Evolutionary conservation across 2,113 vertebrate species (phyloP), one percentile per base, ranked within the genome.

Genomic region (Dipodomys merriami): DNA sequence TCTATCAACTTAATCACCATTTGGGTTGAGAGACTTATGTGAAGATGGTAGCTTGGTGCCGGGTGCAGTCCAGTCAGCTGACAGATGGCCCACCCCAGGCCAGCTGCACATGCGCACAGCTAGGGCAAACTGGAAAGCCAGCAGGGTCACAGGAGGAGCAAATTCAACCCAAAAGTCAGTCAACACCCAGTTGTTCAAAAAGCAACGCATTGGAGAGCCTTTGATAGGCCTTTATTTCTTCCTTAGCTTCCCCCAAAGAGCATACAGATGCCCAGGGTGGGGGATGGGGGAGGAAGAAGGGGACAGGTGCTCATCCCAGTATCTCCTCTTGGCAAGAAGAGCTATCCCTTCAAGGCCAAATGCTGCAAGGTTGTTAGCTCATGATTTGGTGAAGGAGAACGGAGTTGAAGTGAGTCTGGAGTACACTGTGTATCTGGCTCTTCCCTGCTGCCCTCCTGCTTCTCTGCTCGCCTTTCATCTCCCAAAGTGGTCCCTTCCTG

Each of bases 331-430:
- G 44, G 79, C 71, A 33, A 25, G 25, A 72, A 67, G 46, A 76
- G 15, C 1, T 1, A 25, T 20, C 77, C 78, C 27, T 27, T 39
- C 19, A 0, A 6, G 46, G 30, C 33, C 67, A 78, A 49, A 53
- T 7, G 3, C 62, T 77, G 79, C 79, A 33, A 60, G 0, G 10
- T 11, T 7, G 2, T 39, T 7, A 5, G 64, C 33, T 73, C 15
- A 18, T 5, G 79, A 62, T n/a, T 29, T 49, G 88, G 80, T 86
- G 65, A 33, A 73, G 88, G 69, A 86, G 68, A 74, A 89, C 57
- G 44, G 35, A 97, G 98, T 98, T 99, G 98, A 98, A 99, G 9
- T 49, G 49, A 49, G 49, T 49, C 49, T 98, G 12, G 18, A 96
- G 97, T 98, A 97, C 98, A 98, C 98, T 98, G 97, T 91, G 96